Evolutionary conservation across 1,140 invertebrate species (phyloP), one percentile per base, ranked within the genome.

Genomic region (Drosophila ambigua): DNA sequence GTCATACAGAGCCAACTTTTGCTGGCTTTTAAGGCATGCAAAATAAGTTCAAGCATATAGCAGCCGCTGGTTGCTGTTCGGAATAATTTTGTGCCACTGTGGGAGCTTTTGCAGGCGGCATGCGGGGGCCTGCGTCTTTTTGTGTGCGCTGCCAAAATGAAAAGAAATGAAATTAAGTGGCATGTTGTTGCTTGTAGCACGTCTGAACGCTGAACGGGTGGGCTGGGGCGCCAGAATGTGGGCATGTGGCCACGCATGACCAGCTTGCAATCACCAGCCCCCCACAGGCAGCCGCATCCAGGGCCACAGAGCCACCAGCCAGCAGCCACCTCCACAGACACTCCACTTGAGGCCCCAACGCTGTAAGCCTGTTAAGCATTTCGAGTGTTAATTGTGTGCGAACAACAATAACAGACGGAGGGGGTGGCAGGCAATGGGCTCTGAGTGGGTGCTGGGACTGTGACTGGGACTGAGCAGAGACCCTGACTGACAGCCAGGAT

Each of bases 161-260:
- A 81, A 85, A 81, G 73, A 85, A 85, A 87, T 74, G 74, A 87
- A 81, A 85, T 85, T 71, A 85, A 85, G 78, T 85, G 82, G 78
- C 82, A 78, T 87, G 71, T 82, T 81, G 72, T 77, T 59, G 67
- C 48, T 57, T 55, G 24, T 58, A 39, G 11, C 35, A 39, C 35
- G 35, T 51, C 16, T 43, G 53, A 24, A 24, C 46, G 35, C 13
- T 41, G 41, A 52, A 46, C 28, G 24, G n/a, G 26, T 1, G 41
- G n/a, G 53, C 7, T 0, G 2, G 43, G 7, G n/a, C 2, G 46
- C n/a, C 7, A 43, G 51, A 58, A 53, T 73, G 52, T 62, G 44
- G 49, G 49, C 61, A 44, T 54, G 55, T 61, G 68, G 50, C 52
- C 35, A 69, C 53, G 71, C 63, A 79, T 78, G 72, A 71, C 51